Base-by-base conservation (phyloP, 1,140 invertebrate genomes). In the Sipha flava region DNA sequence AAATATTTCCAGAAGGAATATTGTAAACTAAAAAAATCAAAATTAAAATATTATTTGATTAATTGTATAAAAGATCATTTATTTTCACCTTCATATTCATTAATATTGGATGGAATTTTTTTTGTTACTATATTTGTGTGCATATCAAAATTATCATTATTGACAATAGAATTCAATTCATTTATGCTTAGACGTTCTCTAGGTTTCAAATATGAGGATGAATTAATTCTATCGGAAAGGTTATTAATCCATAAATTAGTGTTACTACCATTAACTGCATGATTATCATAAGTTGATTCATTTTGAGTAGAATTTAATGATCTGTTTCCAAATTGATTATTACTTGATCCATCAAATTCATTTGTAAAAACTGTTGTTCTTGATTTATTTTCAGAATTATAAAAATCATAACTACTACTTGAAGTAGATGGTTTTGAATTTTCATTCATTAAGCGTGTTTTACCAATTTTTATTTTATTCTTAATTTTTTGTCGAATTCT, bases 401-500 rank as follows among this genome's bases (percentile, higher is more conserved):
- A 37, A 18, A 10, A 21, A 21, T 12, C 21, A 1, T 37, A n/a
- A n/a, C n/a, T 64, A 37, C 37, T 37, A 64, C n/a, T 37, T 21
- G 64, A 66, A 23, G 37, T 66, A 0, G 21, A 26, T 43, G 64
- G n/a, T 66, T 62, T 62, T 62, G 57, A 62, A 16, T 34, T 7
- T 34, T 66, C 64, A 66, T 43, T 66, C 5, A 26, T 40, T 16
- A 66, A 66, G 43, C 64, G 64, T 16, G 21, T 66, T 23, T 43
- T 40, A 43, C 64, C 64, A 66, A 66, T 43, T 43, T 66, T 66
- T 16, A 66, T 66, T 66, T 66, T 66, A 43, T 66, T 75, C 54
- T 75, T 75, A 21, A 75, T 34, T 54, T 75, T 75, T 52, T 75
- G 72, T 75, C 72, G 26, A 29, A 52, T 75, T 75, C 72, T 57